Base-by-base conservation (phyloP, 2,113 vertebrate species). In the Nycticebus coucang region DNA sequence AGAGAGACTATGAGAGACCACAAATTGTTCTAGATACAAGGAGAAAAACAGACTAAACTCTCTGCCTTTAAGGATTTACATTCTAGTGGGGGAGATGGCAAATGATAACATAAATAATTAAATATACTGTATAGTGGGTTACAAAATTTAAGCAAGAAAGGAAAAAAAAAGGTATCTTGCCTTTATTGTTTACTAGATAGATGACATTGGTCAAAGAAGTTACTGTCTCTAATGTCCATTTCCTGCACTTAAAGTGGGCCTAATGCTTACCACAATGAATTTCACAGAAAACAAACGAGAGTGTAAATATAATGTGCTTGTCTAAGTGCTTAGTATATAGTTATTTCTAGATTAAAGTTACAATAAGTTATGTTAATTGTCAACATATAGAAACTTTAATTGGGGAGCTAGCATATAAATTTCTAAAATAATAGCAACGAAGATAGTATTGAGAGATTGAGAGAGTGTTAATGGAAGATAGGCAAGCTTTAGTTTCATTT, bases 301-400 rank as follows among this genome's bases (percentile, higher is more conserved):
- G 72, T 37, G 60, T 87, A 33, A 69, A 59, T 41, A 87, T 37
- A 59, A 81, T 90, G 41, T n/a, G n/a, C n/a, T n/a, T n/a, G n/a
- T n/a, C n/a, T 41, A 41, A 85, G 75, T 86, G 24, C n/a, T 81
- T 93, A 22, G 35, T 53, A 41, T 41, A 57, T 55, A 89, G 10
- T 95, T 69, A 83, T 41, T 30, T 75, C 22, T 79, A 72, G 15
- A 83, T 91, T 89, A 87, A 95, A 87, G n/a, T 80, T 74, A 37
- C 28, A 89, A n/a, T 21, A 83, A 62, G 4, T 89, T 15, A 74
- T 74, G 81, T 87, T 85, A 93, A n/a, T 94, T 85, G 89, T 45
- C 53, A 71, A 13, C 81, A 53, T 80, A 11, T 84, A 75, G 53
- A 87, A 87, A 95, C 19, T 78, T 72, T 96, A 89, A 72, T 60